phyloP scores from a whole-genome alignment of 1,140 invertebrate species.

The Uloborus diversus region DNA sequence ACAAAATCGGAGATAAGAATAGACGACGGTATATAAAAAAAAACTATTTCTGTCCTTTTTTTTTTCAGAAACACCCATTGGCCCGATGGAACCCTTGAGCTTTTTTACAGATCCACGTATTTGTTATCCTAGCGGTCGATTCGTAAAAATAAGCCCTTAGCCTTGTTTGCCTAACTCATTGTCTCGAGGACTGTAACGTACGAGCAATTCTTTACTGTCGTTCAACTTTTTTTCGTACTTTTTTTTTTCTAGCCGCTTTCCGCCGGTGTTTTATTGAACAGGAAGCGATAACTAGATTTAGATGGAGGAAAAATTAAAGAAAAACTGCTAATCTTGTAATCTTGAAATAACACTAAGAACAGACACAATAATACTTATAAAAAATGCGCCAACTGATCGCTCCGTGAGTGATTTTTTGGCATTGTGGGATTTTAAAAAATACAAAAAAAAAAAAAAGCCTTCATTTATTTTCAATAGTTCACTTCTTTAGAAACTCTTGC shows the following conservation, averaged over 20 bases:
- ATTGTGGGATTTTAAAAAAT: too few relatives aligned
- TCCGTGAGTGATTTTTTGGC: too few relatives aligned
- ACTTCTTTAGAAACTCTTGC: too few relatives aligned
- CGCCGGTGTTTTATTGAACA: background rate
- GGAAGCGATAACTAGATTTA: constrained; percentile 35
- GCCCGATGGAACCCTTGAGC: constrained; percentile 36
- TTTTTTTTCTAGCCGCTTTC: background rate
- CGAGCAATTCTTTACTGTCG: constrained; percentile 23
- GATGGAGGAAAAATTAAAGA: constrained; percentile 27
- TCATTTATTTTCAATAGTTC: too few relatives aligned
- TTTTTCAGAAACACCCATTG: constrained; percentile 19
- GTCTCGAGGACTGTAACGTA: constrained; percentile 35
- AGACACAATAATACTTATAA: too few relatives aligned
- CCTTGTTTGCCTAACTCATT: constrained; percentile 52
- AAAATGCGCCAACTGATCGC: too few relatives aligned
- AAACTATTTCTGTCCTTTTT: constrained; percentile 19
- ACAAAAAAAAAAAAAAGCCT: too few relatives aligned
- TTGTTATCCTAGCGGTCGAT: constrained; percentile 49
- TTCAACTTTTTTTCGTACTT: background rate
- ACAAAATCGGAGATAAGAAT: constrained; percentile 49
- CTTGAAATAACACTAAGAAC: constrained; percentile 33
- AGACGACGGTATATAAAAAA: constrained; percentile 31
- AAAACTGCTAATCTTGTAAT: constrained; percentile 10
- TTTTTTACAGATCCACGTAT: constrained; percentile 52
- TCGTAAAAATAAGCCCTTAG: constrained; percentile 46